Conservation (phyloP, 2,113 vertebrate species). For the Ctenodactylus gundi region DNA sequence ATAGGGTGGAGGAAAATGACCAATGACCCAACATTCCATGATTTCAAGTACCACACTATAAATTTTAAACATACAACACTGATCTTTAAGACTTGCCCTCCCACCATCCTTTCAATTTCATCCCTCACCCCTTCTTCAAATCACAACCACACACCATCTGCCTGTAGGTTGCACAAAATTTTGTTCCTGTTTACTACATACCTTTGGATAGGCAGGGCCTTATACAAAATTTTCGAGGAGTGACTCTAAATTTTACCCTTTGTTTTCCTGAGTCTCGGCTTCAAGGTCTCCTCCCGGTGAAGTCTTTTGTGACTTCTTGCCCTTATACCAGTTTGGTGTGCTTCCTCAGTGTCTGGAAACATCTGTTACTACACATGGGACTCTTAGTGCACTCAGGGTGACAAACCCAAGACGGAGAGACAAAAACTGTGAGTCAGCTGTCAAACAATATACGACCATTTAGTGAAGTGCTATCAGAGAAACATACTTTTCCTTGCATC, state of each 20-base stretch:
- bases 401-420: no score
- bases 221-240: background rate
- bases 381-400: background rate
- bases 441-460: background rate
- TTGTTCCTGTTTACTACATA: background rate
- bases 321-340: background rate
- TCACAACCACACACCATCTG: background rate
- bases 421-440: no score
- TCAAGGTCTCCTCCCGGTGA: background rate
- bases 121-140: background rate
- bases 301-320: background rate
- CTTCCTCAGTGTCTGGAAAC: background rate
- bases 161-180: background rate
- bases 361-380: background rate
- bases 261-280: conserved; percentile 16
- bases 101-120: background rate
- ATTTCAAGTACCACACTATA: background rate
- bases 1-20: conserved; percentile 7
- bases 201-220: background rate
- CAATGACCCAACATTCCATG: background rate
- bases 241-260: background rate
- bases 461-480: background rate
- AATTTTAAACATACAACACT: conserved; percentile 6
- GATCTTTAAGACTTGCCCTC: background rate
- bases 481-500: background rate